phyloP scores from a whole-genome alignment of 2,888 invertebrate genomes.

The Nasonia oneida region DNA sequence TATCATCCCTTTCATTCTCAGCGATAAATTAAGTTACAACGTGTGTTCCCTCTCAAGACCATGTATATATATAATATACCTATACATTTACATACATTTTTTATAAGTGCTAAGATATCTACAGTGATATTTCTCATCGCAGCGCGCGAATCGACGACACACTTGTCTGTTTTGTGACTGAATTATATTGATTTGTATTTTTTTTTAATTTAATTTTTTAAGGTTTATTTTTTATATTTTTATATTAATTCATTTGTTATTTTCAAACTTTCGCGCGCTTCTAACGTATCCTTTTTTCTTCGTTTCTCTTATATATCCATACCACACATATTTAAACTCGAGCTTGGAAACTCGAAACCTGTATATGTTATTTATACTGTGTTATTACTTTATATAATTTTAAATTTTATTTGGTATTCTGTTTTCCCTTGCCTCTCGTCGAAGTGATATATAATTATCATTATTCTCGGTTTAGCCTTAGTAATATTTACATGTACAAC shows the following conservation, averaged over 20 bases:
- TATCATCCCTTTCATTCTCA: slow-evolving; percentile 61
- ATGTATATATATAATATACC: slow-evolving; percentile 61
- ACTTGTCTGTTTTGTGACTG: slow-evolving; percentile 45
- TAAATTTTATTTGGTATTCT: slow-evolving; percentile 53
- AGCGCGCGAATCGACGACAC: slow-evolving; percentile 63
- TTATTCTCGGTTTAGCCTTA: slow-evolving; percentile 55
- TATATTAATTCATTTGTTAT: slow-evolving; percentile 20
- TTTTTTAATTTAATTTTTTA: slow-evolving; percentile 34
- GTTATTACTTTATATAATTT: slow-evolving; percentile 52
- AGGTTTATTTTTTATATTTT: slow-evolving; percentile 14
- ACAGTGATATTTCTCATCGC: slow-evolving; percentile 76
- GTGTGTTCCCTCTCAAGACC: slow-evolving; percentile 68
- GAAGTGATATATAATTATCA: slow-evolving; percentile 53
- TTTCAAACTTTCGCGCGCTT: slow-evolving; percentile 30
- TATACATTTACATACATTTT: slow-evolving; percentile 66
- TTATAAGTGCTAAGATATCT: slow-evolving; percentile 75
- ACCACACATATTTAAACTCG: slow-evolving; percentile 61
- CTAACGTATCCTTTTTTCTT: slow-evolving; percentile 18
- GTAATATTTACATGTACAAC: slow-evolving; percentile 72
- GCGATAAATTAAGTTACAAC: slow-evolving; percentile 68
- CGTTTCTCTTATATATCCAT: slow-evolving; percentile 33
- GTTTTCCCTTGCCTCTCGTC: slow-evolving; percentile 41
- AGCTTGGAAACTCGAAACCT: slow-evolving; percentile 26
- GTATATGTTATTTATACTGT: slow-evolving; percentile 48
- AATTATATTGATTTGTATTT: neutral